Base-by-base conservation (phyloP, 1,140 invertebrate species). In the Cepaea nemoralis region DNA sequence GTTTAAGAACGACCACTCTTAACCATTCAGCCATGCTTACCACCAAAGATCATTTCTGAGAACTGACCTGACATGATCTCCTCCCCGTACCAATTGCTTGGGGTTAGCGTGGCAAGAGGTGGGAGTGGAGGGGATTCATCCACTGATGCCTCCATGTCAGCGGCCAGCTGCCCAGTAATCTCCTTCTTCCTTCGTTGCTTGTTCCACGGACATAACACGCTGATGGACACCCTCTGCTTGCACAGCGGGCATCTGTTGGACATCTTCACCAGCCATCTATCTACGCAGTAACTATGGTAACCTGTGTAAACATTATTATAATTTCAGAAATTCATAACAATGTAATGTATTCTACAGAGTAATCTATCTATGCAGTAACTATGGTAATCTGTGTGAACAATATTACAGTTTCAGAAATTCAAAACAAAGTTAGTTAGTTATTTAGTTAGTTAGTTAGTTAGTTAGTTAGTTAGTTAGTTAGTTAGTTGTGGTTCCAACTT, bases 231-330 rank as follows among this genome's bases (percentile, higher is more conserved):
- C 22, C 69, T 39, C 69, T 80, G 78, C 40, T 80, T 80, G 27
- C 78, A 80, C 48, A 80, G 48, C n/a, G 78, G 78, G 48, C 78
- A 80, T 27, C 78, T 59, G 78, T 80, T 80, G 78, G 78, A 80
- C 78, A 80, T 80, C 78, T 80, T 80, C 24, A 80, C 69, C 69
- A 80, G 39, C 78, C 78, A 80, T 27, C 78, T 16, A 48, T 80
- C 78, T 39, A 80, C 78, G 59, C 78, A 80, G 69, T 80, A 80
- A 33, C 78, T 80, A 33, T 80, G 78, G 35, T 80, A 80, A 55
- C 78, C 78, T 80, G 69, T 8, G 22, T 35, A n/a, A 45, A 39
- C 8, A 63, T 8, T 48, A 48, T n/a, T n/a, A n/a, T n/a, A n/a
- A n/a, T n/a, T n/a, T n/a, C n/a, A n/a, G n/a, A n/a, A n/a, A n/a